A percentile compares a stretch with the other conserved stretches of the same genome.
Evolutionary conservation across 1,140 invertebrate genomes (phyloP).

Genomic region (Drosophila gunungcola): DNA sequence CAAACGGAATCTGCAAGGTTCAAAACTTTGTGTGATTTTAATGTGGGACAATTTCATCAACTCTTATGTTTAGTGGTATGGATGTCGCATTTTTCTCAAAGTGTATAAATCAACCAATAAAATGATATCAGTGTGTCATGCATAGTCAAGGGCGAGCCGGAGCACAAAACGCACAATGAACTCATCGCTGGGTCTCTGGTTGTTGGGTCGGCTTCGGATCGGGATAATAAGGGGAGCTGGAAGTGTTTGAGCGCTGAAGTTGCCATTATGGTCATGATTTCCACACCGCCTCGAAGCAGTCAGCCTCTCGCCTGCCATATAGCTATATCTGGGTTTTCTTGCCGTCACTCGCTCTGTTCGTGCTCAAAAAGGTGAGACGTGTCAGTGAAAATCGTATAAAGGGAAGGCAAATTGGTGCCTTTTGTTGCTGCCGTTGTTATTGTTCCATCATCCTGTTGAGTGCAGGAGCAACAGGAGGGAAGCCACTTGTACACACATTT

Average conservation of each 20-base stretch:
- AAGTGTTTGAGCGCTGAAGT: constrained; percentile 52
- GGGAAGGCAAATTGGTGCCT: constrained; percentile 51
- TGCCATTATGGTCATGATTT: constrained; percentile 61
- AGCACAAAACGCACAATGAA: constrained; percentile 55
- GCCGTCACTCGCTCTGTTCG: constrained; percentile 22
- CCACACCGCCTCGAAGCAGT: constrained; percentile 9
- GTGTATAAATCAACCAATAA: constrained; percentile 36
- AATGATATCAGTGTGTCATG: constrained; percentile 46
- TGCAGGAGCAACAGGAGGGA: constrained; percentile 57
- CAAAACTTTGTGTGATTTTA: no score
- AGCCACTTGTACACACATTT: constrained; percentile 37
- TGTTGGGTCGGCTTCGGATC: constrained; percentile 13
- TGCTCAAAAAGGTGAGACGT: constrained; percentile 53
- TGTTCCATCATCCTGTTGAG: constrained; percentile 51
- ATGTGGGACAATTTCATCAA: no score
- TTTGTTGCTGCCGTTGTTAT: constrained; percentile 46
- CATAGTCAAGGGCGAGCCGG: constrained; percentile 41
- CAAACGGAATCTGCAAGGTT: no score
- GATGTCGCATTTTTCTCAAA: neutral
- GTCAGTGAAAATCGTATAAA: constrained; percentile 60
- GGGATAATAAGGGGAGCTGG: constrained; percentile 33
- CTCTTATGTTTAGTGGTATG: no score
- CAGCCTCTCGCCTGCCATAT: neutral
- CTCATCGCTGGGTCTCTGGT: constrained; percentile 38
- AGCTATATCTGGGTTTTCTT: constrained; percentile 16